Base-by-base conservation (phyloP, 2,888 invertebrate species). In the Drosophila yooni region DNA sequence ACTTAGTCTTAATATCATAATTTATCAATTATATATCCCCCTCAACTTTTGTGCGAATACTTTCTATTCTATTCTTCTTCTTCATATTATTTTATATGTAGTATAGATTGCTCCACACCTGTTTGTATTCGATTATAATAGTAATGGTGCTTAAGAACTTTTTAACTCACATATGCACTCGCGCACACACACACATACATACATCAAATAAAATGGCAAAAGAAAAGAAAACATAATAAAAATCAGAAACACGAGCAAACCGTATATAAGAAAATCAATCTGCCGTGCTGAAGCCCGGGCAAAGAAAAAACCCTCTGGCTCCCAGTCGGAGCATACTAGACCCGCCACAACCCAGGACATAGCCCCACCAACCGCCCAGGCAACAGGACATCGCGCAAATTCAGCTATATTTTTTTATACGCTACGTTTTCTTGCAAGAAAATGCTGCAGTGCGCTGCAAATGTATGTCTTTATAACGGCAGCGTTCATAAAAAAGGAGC, bases 201-300 rank as follows among this genome's bases (percentile, higher is more conserved):
- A 31, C 29, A 54, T n/a, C n/a, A 54, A 67, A 61, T 36, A 38
- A 60, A 59, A 81, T 63, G 64, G 54, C 50, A 63, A 62, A 69
- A 64, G 69, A 83, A 59, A 67, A 58, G 62, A 71, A 69, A 74
- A 67, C 70, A 79, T 72, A 81, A 83, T 73, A 83, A 83, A 78
- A 75, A 87, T 78, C 78, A 76, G 77, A 85, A 79, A 80, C 71
- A 82, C 79, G 79, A 82, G 75, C 69, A 70, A 83, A 83, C 77
- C 89, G 83, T 90, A 91, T 86, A 90, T 88, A 91, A 88, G 89
- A 89, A 91, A 92, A 91, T 91, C 91, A 92, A 92, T 91, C 92
- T 89, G 71, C 75, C 60, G 59, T 62, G 65, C 56, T 68, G 61
- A 59, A 66, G 54, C 70, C 70, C 70, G 43, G 65, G 66, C 43